Evolutionary conservation across 2,113 vertebrate genomes (phyloP), one percentile per base, ranked within the genome.

Genomic region (Ploceus nigricollis): DNA sequence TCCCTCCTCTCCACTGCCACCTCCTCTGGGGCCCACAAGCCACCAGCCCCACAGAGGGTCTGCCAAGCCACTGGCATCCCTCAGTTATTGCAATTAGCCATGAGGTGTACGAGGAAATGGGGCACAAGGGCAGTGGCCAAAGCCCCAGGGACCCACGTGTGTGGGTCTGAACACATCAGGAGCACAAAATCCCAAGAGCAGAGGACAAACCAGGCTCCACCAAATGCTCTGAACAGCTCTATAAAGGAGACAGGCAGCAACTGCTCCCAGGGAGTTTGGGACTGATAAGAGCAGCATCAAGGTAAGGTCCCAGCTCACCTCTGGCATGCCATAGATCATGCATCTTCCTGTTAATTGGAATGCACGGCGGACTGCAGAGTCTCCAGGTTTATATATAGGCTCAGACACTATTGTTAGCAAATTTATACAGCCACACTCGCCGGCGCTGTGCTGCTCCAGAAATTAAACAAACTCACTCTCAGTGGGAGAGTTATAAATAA

Each of bases 21-120:
- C 5, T 15, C 70, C 65, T 13, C 68, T 13, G 2, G 13, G 47
- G 2, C 8, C 10, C 90, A 4, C 1, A 0, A 5, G 48, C 20
- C 87, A 1, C 47, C 81, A 1, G 12, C 42, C 13, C 9, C 81
- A 2, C 2, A 8, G 0, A 10, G 35, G 42, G 4, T 1, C 25
- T 6, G 28, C 23, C 8, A 15, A 17, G 37, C 20, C 11, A 0
- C 57, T 3, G 1, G 2, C 9, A 1, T 2, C 58, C 68, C 58
- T 1, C 19, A 1, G 6, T 1, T 0, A 1, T 1, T 8, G 42
- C 61, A 5, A 2, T 4, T 0, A 14, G 25, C 7, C 77, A 13
- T 20, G 0, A 39, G 12, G 12, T 1, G 4, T 1, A 0, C 1
- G 5, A 45, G 20, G 4, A 2, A n/a, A 7, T 0, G 1, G 6